Percentiles rank a stretch among this genome's conserved stretches.
phyloP scores from a whole-genome alignment of 2,113 vertebrate genomes.

The Phalacrocorax aristotelis region DNA sequence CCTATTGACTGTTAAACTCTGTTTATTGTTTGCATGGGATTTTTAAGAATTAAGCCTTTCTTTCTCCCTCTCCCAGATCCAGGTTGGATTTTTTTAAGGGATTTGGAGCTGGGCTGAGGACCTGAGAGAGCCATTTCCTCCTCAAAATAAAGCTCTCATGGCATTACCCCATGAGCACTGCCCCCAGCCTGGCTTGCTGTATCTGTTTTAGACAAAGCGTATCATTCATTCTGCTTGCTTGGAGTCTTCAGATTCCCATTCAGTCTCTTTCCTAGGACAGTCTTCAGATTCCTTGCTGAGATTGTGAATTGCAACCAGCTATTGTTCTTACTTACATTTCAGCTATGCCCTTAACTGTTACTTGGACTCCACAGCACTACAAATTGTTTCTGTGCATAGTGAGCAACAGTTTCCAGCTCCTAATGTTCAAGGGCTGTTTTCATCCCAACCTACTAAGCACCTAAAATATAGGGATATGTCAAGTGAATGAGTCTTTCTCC shows the following conservation, averaged over 20 bases:
- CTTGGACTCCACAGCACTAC: neutral
- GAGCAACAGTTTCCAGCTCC: neutral
- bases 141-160: slow-evolving; percentile 1
- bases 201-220: neutral
- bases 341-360: neutral
- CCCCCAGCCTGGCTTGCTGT: neutral
- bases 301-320: neutral
- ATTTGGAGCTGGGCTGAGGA: neutral
- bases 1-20: slow-evolving; percentile 35
- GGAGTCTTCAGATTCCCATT: neutral
- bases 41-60: slow-evolving; percentile 13
- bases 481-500: neutral
- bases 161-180: neutral
- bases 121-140: neutral
- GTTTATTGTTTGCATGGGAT: slow-evolving; percentile 30
- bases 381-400: neutral
- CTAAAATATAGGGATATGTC: neutral
- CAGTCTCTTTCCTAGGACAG: neutral
- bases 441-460: neutral
- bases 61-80: neutral
- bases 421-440: neutral
- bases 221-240: neutral
- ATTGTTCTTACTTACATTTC: neutral
- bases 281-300: slow-evolving; percentile 11
- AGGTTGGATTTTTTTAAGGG: neutral